phyloP scores from a whole-genome alignment of 1,140 invertebrate species.

The Globodera rostochiensis region DNA sequence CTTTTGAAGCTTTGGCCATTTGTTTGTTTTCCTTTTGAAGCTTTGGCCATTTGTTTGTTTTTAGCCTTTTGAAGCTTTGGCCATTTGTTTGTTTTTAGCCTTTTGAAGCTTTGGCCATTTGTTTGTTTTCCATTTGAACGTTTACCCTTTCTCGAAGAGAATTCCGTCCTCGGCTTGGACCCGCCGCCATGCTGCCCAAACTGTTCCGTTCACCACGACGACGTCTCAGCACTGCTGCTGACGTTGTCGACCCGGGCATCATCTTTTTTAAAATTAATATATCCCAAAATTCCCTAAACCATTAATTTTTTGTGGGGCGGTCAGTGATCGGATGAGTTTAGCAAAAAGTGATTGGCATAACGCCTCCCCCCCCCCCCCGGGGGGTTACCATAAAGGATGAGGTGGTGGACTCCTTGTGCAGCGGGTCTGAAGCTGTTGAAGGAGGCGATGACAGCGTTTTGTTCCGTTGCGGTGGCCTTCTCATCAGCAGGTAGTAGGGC shows the following conservation, averaged over 20 bases:
- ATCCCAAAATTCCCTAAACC: no score
- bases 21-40: no score
- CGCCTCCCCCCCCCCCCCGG: not conserved
- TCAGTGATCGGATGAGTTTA: no score
- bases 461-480: slow-evolving; percentile 28
- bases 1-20: no score
- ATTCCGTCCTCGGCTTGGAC: not conserved
- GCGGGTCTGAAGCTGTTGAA: not conserved
- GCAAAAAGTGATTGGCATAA: not conserved
- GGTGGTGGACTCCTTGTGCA: not conserved
- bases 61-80: no score
- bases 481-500: slow-evolving; percentile 73
- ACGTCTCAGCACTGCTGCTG: not conserved
- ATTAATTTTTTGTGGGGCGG: no score
- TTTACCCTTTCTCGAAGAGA: not conserved
- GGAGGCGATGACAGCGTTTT: not conserved
- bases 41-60: no score
- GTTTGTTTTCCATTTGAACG: no score
- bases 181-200: not conserved
- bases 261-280: no score
- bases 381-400: not conserved
- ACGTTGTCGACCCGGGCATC: not conserved
- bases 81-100: not conserved
- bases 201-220: slow-evolving; percentile 11
- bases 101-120: no score